These are phyloP conservation scores for Drosophila kepulauana DNA, from an alignment of 1,140 invertebrate species.

Conservation along the genomic window DNA sequence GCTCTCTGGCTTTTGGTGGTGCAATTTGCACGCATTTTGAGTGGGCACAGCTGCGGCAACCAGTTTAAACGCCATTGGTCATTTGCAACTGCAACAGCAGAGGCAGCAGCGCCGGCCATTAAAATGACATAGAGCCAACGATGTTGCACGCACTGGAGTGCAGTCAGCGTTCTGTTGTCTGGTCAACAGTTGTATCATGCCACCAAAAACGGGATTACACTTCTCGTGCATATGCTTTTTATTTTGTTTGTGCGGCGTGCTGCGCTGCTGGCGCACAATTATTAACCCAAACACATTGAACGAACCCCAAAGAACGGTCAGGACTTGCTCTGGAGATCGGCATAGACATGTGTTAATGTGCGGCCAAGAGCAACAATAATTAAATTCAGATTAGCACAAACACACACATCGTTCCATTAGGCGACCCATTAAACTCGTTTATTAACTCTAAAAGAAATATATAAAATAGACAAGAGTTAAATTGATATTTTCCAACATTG, in stretches of 20 bases:
- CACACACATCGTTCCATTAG: constrained; percentile 24
- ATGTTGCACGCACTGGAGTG: constrained; percentile 47
- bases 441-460: background rate
- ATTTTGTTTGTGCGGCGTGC: constrained; percentile 25
- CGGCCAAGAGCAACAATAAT: constrained; percentile 49
- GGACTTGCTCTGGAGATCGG: background rate
- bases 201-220: background rate
- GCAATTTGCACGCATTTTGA: constrained; percentile 76
- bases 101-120: constrained; percentile 73
- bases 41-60: constrained; percentile 74
- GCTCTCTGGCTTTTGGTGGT: constrained; percentile 40
- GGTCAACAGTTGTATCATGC: constrained; percentile 26
- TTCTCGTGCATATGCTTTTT: background rate
- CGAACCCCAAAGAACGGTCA: background rate
- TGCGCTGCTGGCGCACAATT: constrained; percentile 61
- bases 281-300: constrained; percentile 78
- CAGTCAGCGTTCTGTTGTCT: constrained; percentile 20
- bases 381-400: constrained; percentile 76
- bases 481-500: background rate
- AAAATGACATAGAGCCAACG: constrained; percentile 78
- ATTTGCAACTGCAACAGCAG: constrained; percentile 57
- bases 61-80: constrained; percentile 80
- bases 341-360: constrained; percentile 67
- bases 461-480: too few relatives aligned
- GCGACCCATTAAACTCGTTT: constrained; percentile 17